Evolutionary conservation across 2,888 invertebrate genomes (phyloP), one percentile per base, ranked within the genome.

Genomic region (Monopis laevigella): DNA sequence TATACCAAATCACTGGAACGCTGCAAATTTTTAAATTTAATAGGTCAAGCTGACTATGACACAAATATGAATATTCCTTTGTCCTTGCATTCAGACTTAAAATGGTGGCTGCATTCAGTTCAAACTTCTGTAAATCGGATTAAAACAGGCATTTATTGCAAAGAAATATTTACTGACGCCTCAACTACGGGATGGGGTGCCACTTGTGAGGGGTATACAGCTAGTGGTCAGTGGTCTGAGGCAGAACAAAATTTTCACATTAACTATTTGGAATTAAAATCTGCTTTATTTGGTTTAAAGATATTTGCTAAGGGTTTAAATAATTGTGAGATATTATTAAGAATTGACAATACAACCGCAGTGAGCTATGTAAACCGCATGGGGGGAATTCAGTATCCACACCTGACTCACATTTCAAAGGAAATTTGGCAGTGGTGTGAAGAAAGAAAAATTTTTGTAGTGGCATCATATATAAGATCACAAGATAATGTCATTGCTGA

Each of bases 401-500:
- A 50, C 18, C 21, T 51, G 14, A 51, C 35, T 11, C 6, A 45
- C 6, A 12, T 51, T 5, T 4, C 51, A 1, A 38, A 38, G 18
- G 10, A 38, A 2, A 47, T 51, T 18, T 51, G 51, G 51, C 40
- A 47, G 18, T 51, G 48, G 49, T 51, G 50, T 40, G 50, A 51
- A 28, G 6, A 7, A 41, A 28, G 40, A 6, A 46, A 44, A 2
- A 36, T 51, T 4, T 39, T 40, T 21, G 32, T 53, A 8, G 47
- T 45, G 42, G 51, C 49, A 1, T 45, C 46, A 2, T 51, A 53
- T 26, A 49, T 51, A 40, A 44, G 28, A 8, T 46, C 48, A 1
- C 29, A 19, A 5, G 43, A 48, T 10, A 53, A 51, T 40, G n/a
- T 14, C 4, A 44, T 45, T 11, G 50, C 51, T n/a, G 51, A 50